Conservation (phyloP, 2,113 vertebrate genomes). For the Halcyon malimbica region DNA sequence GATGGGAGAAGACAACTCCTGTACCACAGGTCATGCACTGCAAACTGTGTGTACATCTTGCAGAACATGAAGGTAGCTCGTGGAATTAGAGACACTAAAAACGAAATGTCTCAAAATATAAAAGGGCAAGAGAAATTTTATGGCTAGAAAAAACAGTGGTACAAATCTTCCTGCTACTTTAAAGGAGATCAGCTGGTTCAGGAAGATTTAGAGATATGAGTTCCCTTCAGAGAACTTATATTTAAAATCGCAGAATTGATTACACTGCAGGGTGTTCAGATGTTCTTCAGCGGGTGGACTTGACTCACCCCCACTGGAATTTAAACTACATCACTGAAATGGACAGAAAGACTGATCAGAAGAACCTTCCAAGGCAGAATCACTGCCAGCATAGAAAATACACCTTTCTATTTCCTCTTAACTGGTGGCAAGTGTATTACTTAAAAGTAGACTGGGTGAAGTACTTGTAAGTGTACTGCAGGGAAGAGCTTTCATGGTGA, state of each 20-base stretch:
- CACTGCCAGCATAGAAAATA: background rate
- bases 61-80: background rate
- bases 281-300: background rate
- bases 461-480: background rate
- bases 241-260: background rate
- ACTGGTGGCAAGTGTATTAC: background rate
- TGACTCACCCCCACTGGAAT: background rate
- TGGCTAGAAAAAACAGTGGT: background rate
- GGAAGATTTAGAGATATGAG: background rate
- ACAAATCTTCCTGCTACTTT: background rate
- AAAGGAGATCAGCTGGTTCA: background rate
- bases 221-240: background rate
- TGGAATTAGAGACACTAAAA: background rate
- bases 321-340: background rate
- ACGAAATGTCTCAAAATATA: background rate
- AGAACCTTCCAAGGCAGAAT: background rate
- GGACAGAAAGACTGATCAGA: background rate
- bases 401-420: background rate
- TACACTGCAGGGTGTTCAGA: background rate
- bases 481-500: background rate
- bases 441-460: background rate
- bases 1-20: background rate
- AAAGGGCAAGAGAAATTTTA: background rate
- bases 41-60: background rate
- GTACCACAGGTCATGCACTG: background rate